These are phyloP conservation scores for Tinamus guttatus DNA, from an alignment of 2,113 vertebrate genomes.

Conservation along the genomic window DNA sequence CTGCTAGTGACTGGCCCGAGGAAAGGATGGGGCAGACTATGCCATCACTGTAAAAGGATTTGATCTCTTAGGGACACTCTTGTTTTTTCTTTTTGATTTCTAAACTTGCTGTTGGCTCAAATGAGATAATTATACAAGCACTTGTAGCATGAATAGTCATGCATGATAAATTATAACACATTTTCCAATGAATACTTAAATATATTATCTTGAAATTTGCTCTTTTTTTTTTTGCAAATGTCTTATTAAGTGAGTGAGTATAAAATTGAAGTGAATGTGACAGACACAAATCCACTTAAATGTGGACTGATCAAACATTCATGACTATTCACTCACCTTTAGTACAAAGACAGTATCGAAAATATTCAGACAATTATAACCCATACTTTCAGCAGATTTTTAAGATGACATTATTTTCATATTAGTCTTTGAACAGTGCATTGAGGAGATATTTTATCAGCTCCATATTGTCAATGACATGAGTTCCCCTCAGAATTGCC, in stretches of 20 bases:
- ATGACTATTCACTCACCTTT: background rate
- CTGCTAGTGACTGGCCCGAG: background rate
- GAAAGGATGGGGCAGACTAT: background rate
- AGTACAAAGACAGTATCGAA: constrained; percentile 28
- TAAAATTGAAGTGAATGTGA: background rate
- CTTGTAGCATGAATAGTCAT: constrained; percentile 17
- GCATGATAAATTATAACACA: background rate
- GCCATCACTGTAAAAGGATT: background rate
- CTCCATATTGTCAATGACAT: constrained; percentile 16
- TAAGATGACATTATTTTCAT: constrained; percentile 28
- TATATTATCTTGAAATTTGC: background rate
- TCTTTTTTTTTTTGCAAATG: background rate
- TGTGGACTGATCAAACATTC: constrained; percentile 9
- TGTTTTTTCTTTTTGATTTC: background rate
- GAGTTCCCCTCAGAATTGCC: constrained; percentile 21
- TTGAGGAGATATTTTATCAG: constrained; percentile 49
- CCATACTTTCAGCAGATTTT: constrained; percentile 11
- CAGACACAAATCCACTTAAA: background rate
- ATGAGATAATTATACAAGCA: background rate
- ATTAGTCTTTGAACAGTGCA: constrained; percentile 49
- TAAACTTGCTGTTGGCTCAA: constrained; percentile 6
- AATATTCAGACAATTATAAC: constrained; percentile 54
- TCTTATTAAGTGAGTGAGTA: no score
- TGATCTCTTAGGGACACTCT: background rate
- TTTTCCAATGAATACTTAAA: constrained; percentile 11